Evolutionary conservation across 2,113 vertebrate genomes (phyloP).

Genomic region (Hylia prasina): DNA sequence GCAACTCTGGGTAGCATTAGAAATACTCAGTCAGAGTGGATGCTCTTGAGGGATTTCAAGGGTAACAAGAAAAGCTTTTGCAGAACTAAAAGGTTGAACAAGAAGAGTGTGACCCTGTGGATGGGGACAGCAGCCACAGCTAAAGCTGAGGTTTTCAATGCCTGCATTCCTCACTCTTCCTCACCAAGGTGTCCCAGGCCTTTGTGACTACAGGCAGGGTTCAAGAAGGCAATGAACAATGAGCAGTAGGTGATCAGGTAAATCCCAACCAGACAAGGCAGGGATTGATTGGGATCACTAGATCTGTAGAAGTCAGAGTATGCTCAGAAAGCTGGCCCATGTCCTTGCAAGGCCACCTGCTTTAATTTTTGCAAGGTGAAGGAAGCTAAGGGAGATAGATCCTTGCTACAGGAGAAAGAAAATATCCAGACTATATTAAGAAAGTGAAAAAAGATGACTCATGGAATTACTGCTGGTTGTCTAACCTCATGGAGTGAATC

Average conservation of each 20-base stretch:
- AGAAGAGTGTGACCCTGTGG: background rate
- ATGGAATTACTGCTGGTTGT: background rate
- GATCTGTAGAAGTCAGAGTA: background rate
- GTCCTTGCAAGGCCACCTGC: background rate
- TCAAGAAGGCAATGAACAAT: background rate
- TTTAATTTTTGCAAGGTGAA: background rate
- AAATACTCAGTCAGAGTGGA: background rate
- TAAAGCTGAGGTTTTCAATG: rapidly evolving
- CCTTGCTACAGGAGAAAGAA: background rate
- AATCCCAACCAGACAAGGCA: background rate
- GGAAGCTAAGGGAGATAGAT: background rate
- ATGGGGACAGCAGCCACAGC: background rate
- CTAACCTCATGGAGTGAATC: background rate
- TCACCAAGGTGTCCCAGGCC: background rate
- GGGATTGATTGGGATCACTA: background rate
- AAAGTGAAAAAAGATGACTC: background rate
- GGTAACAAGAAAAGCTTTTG: background rate
- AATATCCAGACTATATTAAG: background rate
- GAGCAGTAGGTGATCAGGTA: background rate
- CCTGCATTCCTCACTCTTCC: background rate
- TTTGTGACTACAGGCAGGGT: background rate
- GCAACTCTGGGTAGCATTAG: background rate
- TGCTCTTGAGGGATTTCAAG: background rate
- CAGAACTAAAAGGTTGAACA: background rate
- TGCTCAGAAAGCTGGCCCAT: background rate